Evolutionary conservation across 2,113 vertebrate genomes (phyloP), one percentile per base, ranked within the genome.

Genomic region (Rattus rattus): DNA sequence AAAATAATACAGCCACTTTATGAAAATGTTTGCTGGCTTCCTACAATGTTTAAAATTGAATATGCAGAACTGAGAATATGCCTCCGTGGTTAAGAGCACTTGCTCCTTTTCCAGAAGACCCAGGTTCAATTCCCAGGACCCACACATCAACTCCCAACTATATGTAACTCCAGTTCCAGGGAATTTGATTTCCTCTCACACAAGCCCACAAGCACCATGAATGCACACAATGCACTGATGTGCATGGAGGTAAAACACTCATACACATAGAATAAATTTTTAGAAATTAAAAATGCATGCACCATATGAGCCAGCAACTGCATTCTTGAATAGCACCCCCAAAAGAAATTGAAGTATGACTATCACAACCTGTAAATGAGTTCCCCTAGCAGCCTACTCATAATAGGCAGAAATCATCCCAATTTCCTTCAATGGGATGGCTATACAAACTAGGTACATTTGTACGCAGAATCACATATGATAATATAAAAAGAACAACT

Each of bases 1-100:
- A 75, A 92, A 95, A 67, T 91, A 24, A 95, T 65, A 92, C 7
- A 87, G 52, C 12, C 36, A n/a, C 76, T 79, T 52, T 61, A 36
- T 39, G 43, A 91, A 92, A 67, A 65, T 28, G 3, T 86, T 83
- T 83, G 20, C 7, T 20, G 72, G 2, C 47, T 84, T 54, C 10
- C 2, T 59, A 90, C 33, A 17, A 92, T 85, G 69, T 84, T 90
- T 61, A 80, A 92, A 77, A 80, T 28, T 67, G 80, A 36, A 52
- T 12, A 67, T 49, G 17, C 63, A 67, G 43, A 65, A 59, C 43
- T 86, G 28, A 30, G 49, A 85, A 85, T 65, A 17, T 47, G 39
- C n/a, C 59, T 84, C 81, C 1, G 80, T 65, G 14, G 39, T 65
- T 85, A 19, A 20, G 61, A 85, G 81, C 26, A 65, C 81, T 85